phyloP scores from a whole-genome alignment of 2,113 vertebrate genomes.

The Eudyptes chrysolophus region DNA sequence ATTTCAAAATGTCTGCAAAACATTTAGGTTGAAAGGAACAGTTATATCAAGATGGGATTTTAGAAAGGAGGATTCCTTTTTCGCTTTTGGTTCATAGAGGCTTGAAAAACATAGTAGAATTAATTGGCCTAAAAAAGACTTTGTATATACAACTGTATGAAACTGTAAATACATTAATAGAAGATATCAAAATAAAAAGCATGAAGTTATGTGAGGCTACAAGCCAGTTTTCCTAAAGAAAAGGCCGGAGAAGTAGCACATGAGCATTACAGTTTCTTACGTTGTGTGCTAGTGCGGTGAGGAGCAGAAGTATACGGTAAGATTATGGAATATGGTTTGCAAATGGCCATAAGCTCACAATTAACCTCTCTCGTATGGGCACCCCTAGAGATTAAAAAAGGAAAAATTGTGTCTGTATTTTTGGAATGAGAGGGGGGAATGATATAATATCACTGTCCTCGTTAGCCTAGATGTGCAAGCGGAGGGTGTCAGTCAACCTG shows the following conservation, averaged over 20 bases:
- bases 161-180: background rate
- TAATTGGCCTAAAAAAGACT: background rate
- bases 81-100: background rate
- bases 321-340: background rate
- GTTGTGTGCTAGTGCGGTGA: background rate
- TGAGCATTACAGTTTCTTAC: background rate
- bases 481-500: background rate
- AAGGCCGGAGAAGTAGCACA: background rate
- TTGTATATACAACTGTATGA: background rate
- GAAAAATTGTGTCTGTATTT: background rate
- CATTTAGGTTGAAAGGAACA: constrained; percentile 30
- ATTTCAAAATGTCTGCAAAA: constrained; percentile 52
- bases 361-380: background rate
- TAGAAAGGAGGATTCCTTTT: background rate
- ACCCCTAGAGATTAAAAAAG: background rate
- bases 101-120: background rate
- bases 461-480: background rate
- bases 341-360: background rate
- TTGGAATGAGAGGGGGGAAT: background rate
- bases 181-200: background rate
- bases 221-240: background rate
- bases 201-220: background rate
- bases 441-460: background rate
- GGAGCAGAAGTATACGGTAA: background rate
- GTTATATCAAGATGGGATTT: constrained; percentile 39